These are phyloP conservation scores for Stenodera caucasica DNA, from an alignment of 2,888 invertebrate species.

Conservation along the genomic window DNA sequence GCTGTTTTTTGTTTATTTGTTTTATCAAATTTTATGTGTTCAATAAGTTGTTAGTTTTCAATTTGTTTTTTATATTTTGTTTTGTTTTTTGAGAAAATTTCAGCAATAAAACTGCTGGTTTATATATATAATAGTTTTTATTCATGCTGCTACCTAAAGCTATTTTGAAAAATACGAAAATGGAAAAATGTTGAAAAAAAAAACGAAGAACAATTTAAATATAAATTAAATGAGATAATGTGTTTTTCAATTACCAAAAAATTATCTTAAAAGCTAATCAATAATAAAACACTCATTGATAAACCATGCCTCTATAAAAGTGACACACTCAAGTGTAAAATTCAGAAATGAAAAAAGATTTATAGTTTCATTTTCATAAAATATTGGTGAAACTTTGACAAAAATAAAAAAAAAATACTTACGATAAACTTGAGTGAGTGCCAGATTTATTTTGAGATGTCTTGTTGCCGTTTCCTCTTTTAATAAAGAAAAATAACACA, in stretches of 20 bases:
- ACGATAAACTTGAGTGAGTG: background rate
- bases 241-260: background rate
- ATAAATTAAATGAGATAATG: background rate
- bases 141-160: constrained; percentile 4
- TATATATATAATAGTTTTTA: constrained; percentile 1
- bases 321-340: background rate
- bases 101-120: constrained; percentile 2
- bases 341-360: background rate
- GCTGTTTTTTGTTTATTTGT: background rate
- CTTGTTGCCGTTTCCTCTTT: background rate
- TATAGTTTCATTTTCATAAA: background rate
- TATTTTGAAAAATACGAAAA: constrained; percentile 5
- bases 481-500: background rate
- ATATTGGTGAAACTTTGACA: background rate
- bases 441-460: background rate
- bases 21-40: background rate
- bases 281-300: background rate
- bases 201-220: background rate
- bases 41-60: background rate
- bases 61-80: background rate
- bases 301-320: background rate
- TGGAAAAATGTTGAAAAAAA: background rate
- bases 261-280: background rate
- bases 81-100: background rate
- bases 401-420: background rate